A percentile compares a stretch with the other conserved stretches of the same genome.
Conservation (phyloP, 2,888 invertebrate genomes). For the Ommatoiulus sabulosus region DNA sequence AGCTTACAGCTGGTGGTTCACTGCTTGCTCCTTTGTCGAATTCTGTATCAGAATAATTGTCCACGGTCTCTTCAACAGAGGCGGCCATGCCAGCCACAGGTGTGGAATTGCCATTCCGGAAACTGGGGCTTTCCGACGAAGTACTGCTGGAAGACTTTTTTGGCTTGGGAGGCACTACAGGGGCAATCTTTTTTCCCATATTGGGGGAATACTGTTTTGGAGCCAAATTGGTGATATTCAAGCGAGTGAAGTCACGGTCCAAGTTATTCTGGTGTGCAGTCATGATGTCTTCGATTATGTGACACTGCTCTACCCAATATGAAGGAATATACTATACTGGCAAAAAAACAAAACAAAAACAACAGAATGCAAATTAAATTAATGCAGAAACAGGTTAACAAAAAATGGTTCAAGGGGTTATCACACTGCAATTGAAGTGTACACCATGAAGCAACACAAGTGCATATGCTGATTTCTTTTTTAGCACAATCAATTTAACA, state of each 20-base stretch:
- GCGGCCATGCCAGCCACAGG: conserved; percentile 39
- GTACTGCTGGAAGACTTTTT: conserved; percentile 57
- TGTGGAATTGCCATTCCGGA: conserved; percentile 21
- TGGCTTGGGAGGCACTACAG: conserved; percentile 60
- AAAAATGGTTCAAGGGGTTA: neutral
- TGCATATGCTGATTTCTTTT: neutral
- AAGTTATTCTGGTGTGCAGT: conserved; percentile 57
- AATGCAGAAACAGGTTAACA: neutral
- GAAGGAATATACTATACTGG: neutral
- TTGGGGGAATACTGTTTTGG: conserved; percentile 60
- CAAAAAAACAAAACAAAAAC: neutral
- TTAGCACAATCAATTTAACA: neutral
- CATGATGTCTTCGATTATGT: conserved; percentile 53
- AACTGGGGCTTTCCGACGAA: neutral
- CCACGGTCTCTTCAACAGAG: neutral
- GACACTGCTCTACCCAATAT: neutral
- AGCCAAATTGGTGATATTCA: conserved; percentile 59
- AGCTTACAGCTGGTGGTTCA: neutral
- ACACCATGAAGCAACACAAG: conserved; percentile 1
- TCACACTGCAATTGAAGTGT: neutral
- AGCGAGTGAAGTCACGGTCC: conserved; percentile 56
- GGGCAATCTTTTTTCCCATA: conserved; percentile 60
- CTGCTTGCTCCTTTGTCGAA: conserved; percentile 13
- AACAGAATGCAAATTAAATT: neutral
- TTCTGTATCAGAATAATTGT: conserved; percentile 17